phyloP scores from a whole-genome alignment of 2,113 vertebrate species.

The Cyanoliseus patagonus region DNA sequence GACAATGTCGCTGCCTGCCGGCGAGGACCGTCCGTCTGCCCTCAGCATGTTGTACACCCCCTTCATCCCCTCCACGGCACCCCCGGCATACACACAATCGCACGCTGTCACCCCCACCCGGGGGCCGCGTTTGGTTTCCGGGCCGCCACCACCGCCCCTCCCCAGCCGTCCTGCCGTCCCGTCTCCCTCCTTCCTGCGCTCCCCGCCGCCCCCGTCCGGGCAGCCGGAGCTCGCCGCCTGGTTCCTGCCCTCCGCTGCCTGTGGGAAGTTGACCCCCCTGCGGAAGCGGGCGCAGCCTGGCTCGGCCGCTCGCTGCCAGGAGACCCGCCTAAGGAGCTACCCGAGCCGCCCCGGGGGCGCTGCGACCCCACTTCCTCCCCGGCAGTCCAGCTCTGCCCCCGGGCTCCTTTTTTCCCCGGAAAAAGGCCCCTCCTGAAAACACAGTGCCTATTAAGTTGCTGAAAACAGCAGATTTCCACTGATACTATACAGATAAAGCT shows the following conservation, averaged over 20 bases:
- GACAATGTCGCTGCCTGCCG: constrained; percentile 23
- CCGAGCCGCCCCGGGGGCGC: neutral
- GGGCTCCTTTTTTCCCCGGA: neutral
- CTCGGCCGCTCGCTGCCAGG: neutral
- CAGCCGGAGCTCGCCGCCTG: neutral
- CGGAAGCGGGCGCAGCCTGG: neutral
- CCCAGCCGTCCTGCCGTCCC: neutral
- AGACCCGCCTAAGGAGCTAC: neutral
- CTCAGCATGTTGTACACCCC: neutral
- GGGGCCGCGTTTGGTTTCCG: neutral
- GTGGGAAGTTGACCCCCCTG: neutral
- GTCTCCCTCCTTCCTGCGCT: neutral
- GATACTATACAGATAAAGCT: constrained; percentile 79
- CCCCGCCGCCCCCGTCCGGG: neutral
- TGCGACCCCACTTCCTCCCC: no score
- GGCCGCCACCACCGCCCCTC: neutral
- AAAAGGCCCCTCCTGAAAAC: constrained; percentile 54
- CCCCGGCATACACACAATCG: neutral
- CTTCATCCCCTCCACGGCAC: neutral
- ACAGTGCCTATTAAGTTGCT: constrained; percentile 76
- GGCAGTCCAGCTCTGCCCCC: neutral
- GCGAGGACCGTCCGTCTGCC: neutral
- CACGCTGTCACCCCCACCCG: neutral
- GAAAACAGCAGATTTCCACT: constrained; percentile 80
- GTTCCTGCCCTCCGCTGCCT: accelerated